Evolutionary conservation across 1,140 invertebrate species (phyloP), one percentile per base, ranked within the genome.

Genomic region (Scaptomyza montana): DNA sequence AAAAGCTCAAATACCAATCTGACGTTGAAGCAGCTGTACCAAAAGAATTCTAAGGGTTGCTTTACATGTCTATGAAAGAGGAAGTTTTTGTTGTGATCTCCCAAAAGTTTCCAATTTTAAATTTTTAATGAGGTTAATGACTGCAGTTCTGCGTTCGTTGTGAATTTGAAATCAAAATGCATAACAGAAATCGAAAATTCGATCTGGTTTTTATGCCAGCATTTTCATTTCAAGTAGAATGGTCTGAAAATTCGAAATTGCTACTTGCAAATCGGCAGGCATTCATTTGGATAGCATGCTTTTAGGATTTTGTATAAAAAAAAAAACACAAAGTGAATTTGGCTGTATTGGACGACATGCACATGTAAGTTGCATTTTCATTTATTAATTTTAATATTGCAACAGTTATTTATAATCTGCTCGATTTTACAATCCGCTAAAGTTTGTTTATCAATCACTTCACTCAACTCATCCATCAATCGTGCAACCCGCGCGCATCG

Each of bases 1-100:
- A 7, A 45, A 6, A 19, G 54, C 61, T 61, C 50, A 73, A 59
- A 68, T 68, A 55, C 53, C 64, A 43, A 61, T 28, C 41, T 45
- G 50, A 25, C 30, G 63, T 54, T 60, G 62, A 39, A 33, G 50
- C 61, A 62, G 12, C 21, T 12, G 39, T 19, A 41, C 41, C 41
- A 9, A 46, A 28, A 30, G n/a, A 65, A 19, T 5, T 39, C 8
- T 28, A 10, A 12, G 43, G 41, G 10, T 36, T 43, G 49, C 51
- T 55, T 16, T 4, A 36, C 2, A 30, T 28, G 25, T 51, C 25
- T 25, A 28, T 51, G 12, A 30, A 0, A 51, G 49, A 7, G 0
- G 33, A 7, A 36, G 8, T 36, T 36, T 36, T 9, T 36, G 7
- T 36, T 36, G 7, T 9, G 33, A 8, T 36, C 7, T 9, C 7